Evolutionary conservation across 2,797 vertebrate species (phyloP), one percentile per base, ranked within the genome.

Genomic region (Sebastes diaconus): DNA sequence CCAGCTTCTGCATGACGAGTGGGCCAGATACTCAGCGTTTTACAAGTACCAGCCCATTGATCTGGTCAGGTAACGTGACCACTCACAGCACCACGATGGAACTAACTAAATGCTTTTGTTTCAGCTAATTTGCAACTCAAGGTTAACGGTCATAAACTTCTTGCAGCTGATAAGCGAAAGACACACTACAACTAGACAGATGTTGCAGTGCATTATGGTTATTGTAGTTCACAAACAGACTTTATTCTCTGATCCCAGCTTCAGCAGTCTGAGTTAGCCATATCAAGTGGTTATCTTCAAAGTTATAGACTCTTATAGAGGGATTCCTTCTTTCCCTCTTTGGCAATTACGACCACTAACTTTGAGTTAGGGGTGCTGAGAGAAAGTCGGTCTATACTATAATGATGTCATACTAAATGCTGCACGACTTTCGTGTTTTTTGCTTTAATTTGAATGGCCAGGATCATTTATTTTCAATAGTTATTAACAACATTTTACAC

Each of bases 21-120:
- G 99, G 98, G 99, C 98, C 63, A 94, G 96, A 95, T 99, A 99
- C 0, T 96, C 97, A 70, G 98, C 94, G 29, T 99, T 99, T 92
- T 99, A 97, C 95, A 99, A 99, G 94, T 99, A 98, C 95, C 99
- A 99, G 87, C 99, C 99, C 84, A 95, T 99, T 73, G 96, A 99
- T 90, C 97, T 99, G 13, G 97, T 99, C 96, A 98, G 98, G 98
- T 99, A 97, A 82, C 29, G 14, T 39, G 7, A 65, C 34, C 27
- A 3, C 34, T 50, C 46, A 52, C 50, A 52, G 4, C 50, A 52
- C 50, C 50, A 52, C 50, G 8, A n/a, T n/a, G 20, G 14, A 30
- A 30, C 27, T 42, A 8, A 18, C 34, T 36, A 36, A 11, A 42
- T n/a, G 3, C 12, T 8, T 64, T 32, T 29, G 4, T 32, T 65